Evolutionary conservation across 2,797 vertebrate species (phyloP).

Genomic region (Hybognathus amarus): DNA sequence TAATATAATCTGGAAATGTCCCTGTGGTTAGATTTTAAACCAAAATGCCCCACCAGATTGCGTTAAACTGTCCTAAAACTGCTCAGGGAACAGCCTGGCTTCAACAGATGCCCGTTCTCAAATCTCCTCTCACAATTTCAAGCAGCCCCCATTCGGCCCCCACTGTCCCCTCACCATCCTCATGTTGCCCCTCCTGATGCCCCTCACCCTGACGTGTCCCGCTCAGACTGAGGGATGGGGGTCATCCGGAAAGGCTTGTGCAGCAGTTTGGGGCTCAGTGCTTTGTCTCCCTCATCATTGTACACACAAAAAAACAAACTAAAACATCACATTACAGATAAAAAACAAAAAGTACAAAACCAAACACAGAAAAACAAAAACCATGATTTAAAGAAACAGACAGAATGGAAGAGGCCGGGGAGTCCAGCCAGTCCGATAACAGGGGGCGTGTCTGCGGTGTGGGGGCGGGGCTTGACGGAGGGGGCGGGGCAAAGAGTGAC

Average conservation of each 20-base stretch:
- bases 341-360: constrained; percentile 46
- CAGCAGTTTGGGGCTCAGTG: constrained; percentile 65
- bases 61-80: constrained; percentile 50
- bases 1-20: neutral
- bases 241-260: constrained; percentile 53
- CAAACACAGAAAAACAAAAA: constrained; percentile 60
- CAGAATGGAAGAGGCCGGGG: constrained; percentile 53
- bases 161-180: constrained; percentile 68
- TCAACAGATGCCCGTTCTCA: constrained; percentile 14
- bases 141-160: constrained; percentile 65
- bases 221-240: constrained; percentile 29
- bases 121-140: constrained; percentile 23
- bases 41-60: neutral
- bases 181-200: constrained; percentile 60
- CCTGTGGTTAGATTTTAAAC: neutral
- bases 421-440: constrained; percentile 58
- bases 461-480: constrained; percentile 55
- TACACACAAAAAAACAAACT: constrained; percentile 50
- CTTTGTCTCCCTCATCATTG: constrained; percentile 63
- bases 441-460: constrained; percentile 53
- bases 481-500: constrained; percentile 51
- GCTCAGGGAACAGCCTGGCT: constrained; percentile 42
- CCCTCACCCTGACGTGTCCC: constrained; percentile 32
- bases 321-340: constrained; percentile 45
- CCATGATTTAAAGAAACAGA: constrained; percentile 53